These are phyloP conservation scores for Acropora yongei DNA, from an alignment of 64 coral and sea anemone genomes.

Conservation along the genomic window DNA sequence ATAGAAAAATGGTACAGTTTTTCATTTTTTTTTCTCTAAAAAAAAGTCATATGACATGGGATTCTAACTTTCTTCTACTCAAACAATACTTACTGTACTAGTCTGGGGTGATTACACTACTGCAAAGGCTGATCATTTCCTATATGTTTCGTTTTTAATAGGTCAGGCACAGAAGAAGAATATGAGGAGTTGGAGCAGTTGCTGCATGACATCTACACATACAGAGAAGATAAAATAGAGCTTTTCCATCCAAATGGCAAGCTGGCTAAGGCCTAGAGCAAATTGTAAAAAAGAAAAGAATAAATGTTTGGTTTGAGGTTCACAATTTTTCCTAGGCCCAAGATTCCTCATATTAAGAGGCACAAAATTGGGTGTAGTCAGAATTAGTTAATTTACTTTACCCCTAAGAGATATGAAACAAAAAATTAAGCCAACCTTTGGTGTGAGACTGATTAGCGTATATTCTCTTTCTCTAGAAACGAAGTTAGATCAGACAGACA, in stretches of 20 bases:
- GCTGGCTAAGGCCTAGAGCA: slow-evolving; percentile 45
- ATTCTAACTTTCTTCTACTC: slow-evolving; percentile 62
- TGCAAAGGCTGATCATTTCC: slow-evolving; percentile 29
- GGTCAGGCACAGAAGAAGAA: slow-evolving; percentile 58
- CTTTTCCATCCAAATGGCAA: slow-evolving; percentile 53
- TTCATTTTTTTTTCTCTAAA: slow-evolving; percentile 56
- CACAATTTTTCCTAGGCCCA: slow-evolving; percentile 55
- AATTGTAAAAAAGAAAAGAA: slow-evolving; percentile 45
- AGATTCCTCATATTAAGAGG: slow-evolving; percentile 51
- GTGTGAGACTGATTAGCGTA: slow-evolving; percentile 47
- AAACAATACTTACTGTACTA: slow-evolving; percentile 62
- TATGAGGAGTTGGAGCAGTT: slow-evolving; percentile 48
- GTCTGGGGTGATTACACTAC: too few species aligned
- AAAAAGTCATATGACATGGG: slow-evolving; percentile 53
- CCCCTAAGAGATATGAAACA: slow-evolving; percentile 57
- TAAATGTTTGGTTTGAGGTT: slow-evolving; percentile 40
- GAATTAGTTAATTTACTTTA: slow-evolving; percentile 44
- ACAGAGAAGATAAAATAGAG: slow-evolving; percentile 58
- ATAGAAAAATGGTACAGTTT: slow-evolving; percentile 65
- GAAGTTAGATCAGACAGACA: slow-evolving; percentile 55
- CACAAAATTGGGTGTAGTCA: slow-evolving; percentile 59
- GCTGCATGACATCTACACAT: slow-evolving; percentile 60
- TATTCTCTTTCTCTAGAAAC: slow-evolving; percentile 50
- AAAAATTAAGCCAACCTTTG: slow-evolving; percentile 59
- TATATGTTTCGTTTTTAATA: slow-evolving; percentile 53